Evolutionary conservation across 2,113 vertebrate species (phyloP), one percentile per base, ranked within the genome.

Genomic region (Planiliza haematocheilus): DNA sequence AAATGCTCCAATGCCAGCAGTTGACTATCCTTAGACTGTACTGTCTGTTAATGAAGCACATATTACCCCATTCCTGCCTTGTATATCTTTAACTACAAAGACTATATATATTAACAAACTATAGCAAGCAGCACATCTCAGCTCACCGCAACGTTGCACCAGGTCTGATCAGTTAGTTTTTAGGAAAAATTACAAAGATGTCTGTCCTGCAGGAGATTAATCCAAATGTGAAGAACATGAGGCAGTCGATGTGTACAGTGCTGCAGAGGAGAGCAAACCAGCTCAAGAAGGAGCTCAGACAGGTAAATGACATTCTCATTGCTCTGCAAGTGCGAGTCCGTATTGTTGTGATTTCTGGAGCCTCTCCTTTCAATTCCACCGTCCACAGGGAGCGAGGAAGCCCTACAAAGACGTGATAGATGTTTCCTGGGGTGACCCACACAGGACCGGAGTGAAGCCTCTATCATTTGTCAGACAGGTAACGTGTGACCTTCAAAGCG

Each of bases 381-480:
- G 18, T 56, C 13, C 74, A 43, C 37, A 94, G 93, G 89, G 88
- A 50, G 58, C 53, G 38, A 65, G 13, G 57, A 94, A 75, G 71
- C 79, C 85, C 5, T 93, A 75, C 55, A 72, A 64, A n/a, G 67
- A 89, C 7, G 37, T 94, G 18, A 83, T 93, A 21, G 65, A 93
- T 34, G 61, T 90, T 30, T 77, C 20, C 7, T 83, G 38, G 41
- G 89, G 77, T 3, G 87, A 94, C 66, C 42, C 53, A 0, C 93
- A 94, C 34, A 70, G 1, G 0, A 10, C 8, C 8, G 93, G 93
- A 7, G 7, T 92, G 34, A 94, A 92, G 51, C 94, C 92, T 53
- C 41, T 93, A 53, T 57, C 93, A 1, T 94, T 93, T 65, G 74
- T 89, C 34, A 83, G 91, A 48, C 94, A 94, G 91, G 94, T 94